Evolutionary conservation across 2,888 invertebrate genomes (phyloP), one percentile per base, ranked within the genome.

Genomic region (Perizoma flavofasciatum): DNA sequence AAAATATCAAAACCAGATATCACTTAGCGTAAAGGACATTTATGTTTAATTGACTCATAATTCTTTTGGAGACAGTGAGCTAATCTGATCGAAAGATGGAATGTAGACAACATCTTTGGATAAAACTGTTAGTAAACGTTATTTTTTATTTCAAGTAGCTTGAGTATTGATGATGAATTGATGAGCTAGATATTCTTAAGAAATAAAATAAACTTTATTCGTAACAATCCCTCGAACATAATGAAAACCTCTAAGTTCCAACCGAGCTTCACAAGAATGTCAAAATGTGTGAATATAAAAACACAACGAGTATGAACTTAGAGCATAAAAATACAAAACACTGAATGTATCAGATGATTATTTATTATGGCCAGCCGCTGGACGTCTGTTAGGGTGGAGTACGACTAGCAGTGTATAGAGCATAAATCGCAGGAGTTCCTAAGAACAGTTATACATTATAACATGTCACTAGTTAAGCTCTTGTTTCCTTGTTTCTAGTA

Each of bases 271-370:
- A 10, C 33, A 33, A n/a, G 9, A 48, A 49, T 52, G 58, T 49
- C 48, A 58, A n/a, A n/a, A n/a, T n/a, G n/a, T n/a, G n/a, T 34
- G 41, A 10, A 51, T 51, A 35, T 22, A 47, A 40, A 22, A 54
- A 49, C 50, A 54, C 51, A 45, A 35, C 22, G n/a, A n/a, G n/a
- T n/a, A n/a, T n/a, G n/a, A n/a, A n/a, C n/a, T n/a, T 47, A 22
- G 35, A 46, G 39, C 35, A 41, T 35, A 35, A 41, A 35, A 34
- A 55, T 40, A 48, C 32, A 39, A 47, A 43, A 52, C 44, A 43
- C 39, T 48, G 55, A 55, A 60, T 48, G 34, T 45, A 51, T 54
- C 44, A 22, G 32, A 35, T 37, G 40, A 47, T 43, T 54, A 49
- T 49, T 45, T 50, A 50, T 49, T 43, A 40, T 9, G 35, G 49